A percentile compares a stretch with the other conserved stretches of the same genome.
phyloP scores from a whole-genome alignment of 1,140 invertebrate genomes.

The Odontomachus brunneus region DNA sequence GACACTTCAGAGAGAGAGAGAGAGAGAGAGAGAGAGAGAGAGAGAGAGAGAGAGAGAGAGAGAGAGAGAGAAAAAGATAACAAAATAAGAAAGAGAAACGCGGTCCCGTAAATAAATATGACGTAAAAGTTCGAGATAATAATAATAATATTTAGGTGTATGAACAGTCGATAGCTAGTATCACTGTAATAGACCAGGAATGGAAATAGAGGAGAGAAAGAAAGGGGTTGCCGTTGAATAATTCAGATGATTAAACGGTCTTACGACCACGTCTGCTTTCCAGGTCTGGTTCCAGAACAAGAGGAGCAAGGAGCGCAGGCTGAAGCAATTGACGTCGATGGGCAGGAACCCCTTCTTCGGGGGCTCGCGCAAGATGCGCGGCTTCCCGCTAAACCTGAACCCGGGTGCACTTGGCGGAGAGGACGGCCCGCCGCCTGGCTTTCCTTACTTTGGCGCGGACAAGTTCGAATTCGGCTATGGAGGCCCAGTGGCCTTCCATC shows the following conservation, averaged over 20 bases:
- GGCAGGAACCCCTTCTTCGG: constrained; percentile 96
- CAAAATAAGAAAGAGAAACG: no score
- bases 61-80: no score
- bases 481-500: constrained; percentile 93
- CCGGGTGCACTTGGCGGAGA: constrained; percentile 90
- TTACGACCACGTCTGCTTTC: constrained; percentile 2
- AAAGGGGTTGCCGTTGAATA: constrained; percentile 20
- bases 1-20: no score
- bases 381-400: constrained; percentile 95
- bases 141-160: not conserved
- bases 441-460: constrained; percentile 94
- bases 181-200: not conserved
- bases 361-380: constrained; percentile 94
- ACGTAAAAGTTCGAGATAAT: no score
- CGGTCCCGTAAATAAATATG: no score
- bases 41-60: no score
- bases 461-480: constrained; percentile 96
- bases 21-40: no score
- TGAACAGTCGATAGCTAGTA: not conserved
- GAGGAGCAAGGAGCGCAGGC: constrained; percentile 97
- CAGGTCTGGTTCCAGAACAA: constrained; percentile 99
- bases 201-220: not conserved
- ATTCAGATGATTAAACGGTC: constrained; percentile 50
- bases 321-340: constrained; percentile 96
- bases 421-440: constrained; percentile 91